Evolutionary conservation across 2,113 vertebrate genomes (phyloP).

Genomic region (Columba janthina): DNA sequence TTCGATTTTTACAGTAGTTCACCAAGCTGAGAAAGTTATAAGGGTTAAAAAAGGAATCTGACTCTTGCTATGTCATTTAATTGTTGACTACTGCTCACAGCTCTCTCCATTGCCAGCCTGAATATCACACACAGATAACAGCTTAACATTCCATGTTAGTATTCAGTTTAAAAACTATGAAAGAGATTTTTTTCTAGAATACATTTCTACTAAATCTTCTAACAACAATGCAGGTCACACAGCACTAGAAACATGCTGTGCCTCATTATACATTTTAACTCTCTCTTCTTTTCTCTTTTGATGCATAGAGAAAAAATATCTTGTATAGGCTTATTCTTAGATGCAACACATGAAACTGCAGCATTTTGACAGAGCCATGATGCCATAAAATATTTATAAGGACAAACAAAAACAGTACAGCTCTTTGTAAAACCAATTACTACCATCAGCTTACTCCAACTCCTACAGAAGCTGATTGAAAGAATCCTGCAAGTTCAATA

Average conservation of each 20-base stretch:
- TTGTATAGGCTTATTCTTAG: neutral
- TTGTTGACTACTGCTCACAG: neutral
- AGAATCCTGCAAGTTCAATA: neutral
- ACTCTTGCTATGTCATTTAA: neutral
- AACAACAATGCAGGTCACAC: conserved; percentile 7
- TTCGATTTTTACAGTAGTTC: neutral
- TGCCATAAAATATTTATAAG: conserved; percentile 35
- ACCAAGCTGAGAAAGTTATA: neutral
- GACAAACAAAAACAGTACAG: conserved; percentile 22
- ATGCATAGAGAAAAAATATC: neutral
- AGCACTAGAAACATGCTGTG: neutral
- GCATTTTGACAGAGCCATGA: neutral
- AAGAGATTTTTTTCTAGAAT: neutral
- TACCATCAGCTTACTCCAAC: neutral
- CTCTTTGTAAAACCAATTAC: conserved; percentile 9
- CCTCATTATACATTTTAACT: conserved; percentile 26
- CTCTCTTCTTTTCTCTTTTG: neutral
- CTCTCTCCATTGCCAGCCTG: neutral
- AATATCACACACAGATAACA: neutral
- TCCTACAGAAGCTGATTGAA: neutral
- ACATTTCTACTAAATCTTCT: neutral
- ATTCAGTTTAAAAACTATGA: neutral
- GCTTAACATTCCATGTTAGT: neutral
- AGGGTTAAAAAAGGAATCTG: neutral
- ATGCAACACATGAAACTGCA: neutral